A percentile compares a stretch with the other conserved stretches of the same genome.
phyloP scores from a whole-genome alignment of 2,113 vertebrate species.

The Furnarius figulus region DNA sequence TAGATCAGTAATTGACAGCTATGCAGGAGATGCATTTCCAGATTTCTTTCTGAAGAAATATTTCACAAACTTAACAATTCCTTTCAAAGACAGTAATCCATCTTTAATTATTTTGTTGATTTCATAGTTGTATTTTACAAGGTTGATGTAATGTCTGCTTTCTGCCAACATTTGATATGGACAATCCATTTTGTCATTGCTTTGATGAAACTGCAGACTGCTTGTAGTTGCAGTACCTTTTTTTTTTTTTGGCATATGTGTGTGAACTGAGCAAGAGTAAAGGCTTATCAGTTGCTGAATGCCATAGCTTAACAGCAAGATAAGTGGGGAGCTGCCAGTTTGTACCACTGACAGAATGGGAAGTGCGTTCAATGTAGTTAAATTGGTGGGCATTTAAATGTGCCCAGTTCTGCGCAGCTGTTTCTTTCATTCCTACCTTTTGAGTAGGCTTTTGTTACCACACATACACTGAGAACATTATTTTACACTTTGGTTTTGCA shows the following conservation, averaged over 20 bases:
- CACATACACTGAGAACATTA: not conserved
- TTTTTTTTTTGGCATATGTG: not conserved
- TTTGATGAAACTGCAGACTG: slow-evolving; percentile 70
- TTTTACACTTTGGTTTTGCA: not conserved
- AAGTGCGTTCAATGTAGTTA: not conserved
- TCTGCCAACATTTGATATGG: slow-evolving; percentile 72
- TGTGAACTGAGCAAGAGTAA: not conserved
- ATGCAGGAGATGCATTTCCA: slow-evolving; percentile 51
- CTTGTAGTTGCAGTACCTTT: slow-evolving; percentile 47
- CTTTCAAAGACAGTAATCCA: slow-evolving; percentile 62
- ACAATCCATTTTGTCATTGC: slow-evolving; percentile 68
- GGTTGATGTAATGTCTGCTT: slow-evolving; percentile 65
- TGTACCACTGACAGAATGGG: not conserved
- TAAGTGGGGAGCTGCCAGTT: not conserved
- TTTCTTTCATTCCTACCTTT: not conserved
- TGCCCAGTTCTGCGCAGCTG: not conserved
- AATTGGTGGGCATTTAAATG: rapidly evolving
- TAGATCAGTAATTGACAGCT: slow-evolving; percentile 65
- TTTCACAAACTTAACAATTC: slow-evolving; percentile 46
- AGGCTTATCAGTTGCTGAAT: not conserved
- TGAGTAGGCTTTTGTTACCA: not conserved
- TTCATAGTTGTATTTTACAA: slow-evolving; percentile 73
- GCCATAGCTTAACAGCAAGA: not conserved
- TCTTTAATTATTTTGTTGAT: slow-evolving; percentile 80
- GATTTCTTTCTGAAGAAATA: slow-evolving; percentile 36